Evolutionary conservation across 2,888 invertebrate species (phyloP).

Genomic region (Rhaphigaster nebulosa): DNA sequence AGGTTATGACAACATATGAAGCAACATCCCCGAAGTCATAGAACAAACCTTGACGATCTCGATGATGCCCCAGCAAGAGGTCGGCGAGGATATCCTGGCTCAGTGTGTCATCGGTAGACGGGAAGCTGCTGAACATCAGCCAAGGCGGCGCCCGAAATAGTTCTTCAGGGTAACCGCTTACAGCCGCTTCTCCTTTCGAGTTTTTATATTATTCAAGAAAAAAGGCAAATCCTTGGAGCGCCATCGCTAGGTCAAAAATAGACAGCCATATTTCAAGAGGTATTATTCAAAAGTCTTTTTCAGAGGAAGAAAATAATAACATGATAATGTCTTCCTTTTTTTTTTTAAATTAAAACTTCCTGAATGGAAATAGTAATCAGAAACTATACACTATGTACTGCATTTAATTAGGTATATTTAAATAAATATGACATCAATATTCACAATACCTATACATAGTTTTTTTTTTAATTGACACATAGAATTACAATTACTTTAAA

Average conservation of each 20-base stretch:
- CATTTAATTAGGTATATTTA: no score
- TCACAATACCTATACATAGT: no score
- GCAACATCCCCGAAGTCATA: not conserved
- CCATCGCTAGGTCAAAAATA: not conserved
- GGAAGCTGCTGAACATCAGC: not conserved
- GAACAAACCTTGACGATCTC: not conserved
- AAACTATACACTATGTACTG: no score
- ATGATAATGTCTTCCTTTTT: no score
- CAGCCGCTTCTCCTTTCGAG: not conserved
- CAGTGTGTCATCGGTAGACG: not conserved
- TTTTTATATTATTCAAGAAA: slow-evolving; percentile 29
- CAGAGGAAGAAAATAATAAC: not conserved
- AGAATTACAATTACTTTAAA: no score
- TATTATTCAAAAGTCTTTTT: slow-evolving; percentile 16
- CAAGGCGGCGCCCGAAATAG: slow-evolving; percentile 12
- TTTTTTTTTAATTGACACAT: no score
- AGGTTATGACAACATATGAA: not conserved
- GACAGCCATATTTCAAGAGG: not conserved
- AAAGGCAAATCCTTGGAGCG: slow-evolving; percentile 34
- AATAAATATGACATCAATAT: no score
- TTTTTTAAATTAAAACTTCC: no score
- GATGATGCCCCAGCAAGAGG: not conserved
- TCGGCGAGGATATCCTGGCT: not conserved
- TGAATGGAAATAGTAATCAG: no score
- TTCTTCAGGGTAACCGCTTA: not conserved